Evolutionary conservation across 2,797 vertebrate genomes (phyloP).

Genomic region (Pogonophryne albipinna): DNA sequence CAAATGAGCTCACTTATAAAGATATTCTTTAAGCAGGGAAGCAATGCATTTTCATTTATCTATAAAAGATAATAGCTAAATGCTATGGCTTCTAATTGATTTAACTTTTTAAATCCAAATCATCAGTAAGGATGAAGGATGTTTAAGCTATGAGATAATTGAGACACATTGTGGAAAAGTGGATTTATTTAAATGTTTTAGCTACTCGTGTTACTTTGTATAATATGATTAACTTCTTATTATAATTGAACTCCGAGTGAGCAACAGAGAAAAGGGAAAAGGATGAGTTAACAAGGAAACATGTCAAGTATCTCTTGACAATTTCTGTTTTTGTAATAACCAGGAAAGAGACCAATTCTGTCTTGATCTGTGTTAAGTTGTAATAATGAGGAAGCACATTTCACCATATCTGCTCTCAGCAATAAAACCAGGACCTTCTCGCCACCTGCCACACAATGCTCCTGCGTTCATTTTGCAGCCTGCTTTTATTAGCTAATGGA

Average conservation of each 20-base stretch:
- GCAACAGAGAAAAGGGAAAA: not conserved
- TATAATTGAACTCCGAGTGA: not conserved
- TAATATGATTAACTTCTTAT: not conserved
- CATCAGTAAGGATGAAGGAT: not conserved
- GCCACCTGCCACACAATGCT: constrained; percentile 68
- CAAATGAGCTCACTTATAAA: constrained; percentile 83
- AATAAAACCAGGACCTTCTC: constrained; percentile 68
- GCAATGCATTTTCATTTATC: not conserved
- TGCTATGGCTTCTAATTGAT: constrained; percentile 15
- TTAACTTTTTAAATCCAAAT: constrained; percentile 23
- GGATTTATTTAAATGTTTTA: not conserved
- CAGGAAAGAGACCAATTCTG: constrained; percentile 5
- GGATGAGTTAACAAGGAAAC: not conserved
- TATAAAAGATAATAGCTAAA: constrained; percentile 20
- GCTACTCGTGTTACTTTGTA: not conserved
- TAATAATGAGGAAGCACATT: constrained; percentile 67
- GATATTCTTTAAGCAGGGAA: constrained; percentile 55
- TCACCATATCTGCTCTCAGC: constrained; percentile 56
- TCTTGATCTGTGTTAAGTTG: constrained; percentile 55
- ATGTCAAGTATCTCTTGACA: constrained; percentile 10
- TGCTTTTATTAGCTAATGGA: constrained; percentile 86
- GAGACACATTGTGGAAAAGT: not conserved
- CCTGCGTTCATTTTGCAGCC: constrained; percentile 57
- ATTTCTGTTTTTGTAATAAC: constrained; percentile 47
- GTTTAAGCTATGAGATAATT: not conserved